phyloP scores from a whole-genome alignment of 2,113 vertebrate species.

The Hemicordylus capensis region DNA sequence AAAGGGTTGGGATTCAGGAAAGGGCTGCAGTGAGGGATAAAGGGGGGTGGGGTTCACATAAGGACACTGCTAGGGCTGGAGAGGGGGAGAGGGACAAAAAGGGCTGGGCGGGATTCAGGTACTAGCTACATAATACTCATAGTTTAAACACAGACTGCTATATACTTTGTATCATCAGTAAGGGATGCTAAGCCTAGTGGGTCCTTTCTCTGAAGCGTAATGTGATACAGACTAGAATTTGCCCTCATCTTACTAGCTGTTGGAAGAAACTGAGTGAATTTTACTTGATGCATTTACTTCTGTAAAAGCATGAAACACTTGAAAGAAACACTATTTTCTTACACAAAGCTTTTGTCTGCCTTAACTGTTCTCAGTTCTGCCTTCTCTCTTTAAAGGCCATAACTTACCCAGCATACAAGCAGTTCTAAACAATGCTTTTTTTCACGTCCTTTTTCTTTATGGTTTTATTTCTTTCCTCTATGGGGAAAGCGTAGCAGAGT shows the following conservation, averaged over 20 bases:
- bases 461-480: too few relatives aligned
- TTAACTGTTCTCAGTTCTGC: background rate
- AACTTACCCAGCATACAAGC: background rate
- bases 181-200: background rate
- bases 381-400: background rate
- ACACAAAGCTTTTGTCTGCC: background rate
- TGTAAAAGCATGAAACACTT: background rate
- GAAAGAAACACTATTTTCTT: background rate
- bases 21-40: too few relatives aligned
- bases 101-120: too few relatives aligned
- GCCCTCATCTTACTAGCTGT: background rate
- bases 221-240: background rate
- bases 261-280: background rate
- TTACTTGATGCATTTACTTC: background rate
- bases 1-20: too few relatives aligned
- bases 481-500: too few relatives aligned
- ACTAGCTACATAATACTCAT: too few relatives aligned
- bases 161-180: constrained; percentile 3
- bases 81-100: too few relatives aligned
- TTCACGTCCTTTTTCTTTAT: background rate
- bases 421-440: background rate
- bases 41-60: too few relatives aligned
- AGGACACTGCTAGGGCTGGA: too few relatives aligned
- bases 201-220: background rate
- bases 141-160: constrained; percentile 14